Evolutionary conservation across 2,113 vertebrate genomes (phyloP).

Genomic region (Chrysochloris asiatica): DNA sequence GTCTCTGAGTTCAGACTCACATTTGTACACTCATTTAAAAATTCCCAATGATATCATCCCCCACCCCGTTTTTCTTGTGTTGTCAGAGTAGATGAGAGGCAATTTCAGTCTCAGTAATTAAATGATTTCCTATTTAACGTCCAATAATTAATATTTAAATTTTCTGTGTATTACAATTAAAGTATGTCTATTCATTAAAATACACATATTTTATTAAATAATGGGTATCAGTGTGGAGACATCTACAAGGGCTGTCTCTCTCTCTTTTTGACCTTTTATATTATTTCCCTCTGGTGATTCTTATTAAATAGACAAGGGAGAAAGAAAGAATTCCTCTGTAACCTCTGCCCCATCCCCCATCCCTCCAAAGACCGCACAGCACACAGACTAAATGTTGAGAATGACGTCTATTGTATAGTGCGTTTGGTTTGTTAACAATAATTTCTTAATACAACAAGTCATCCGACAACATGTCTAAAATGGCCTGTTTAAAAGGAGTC

Average conservation of each 20-base stretch:
- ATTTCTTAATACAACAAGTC: conserved; percentile 31
- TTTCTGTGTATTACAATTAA: neutral
- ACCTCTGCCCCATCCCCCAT: neutral
- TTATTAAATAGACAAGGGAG: conserved; percentile 10
- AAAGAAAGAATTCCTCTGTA: neutral
- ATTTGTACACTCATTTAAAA: neutral
- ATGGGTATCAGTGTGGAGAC: neutral
- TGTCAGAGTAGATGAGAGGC: neutral
- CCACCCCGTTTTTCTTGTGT: neutral
- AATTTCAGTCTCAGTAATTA: neutral
- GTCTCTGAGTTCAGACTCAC: neutral
- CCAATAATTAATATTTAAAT: neutral
- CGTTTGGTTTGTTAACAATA: conserved; percentile 21
- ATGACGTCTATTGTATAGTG: neutral
- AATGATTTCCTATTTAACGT: conserved; percentile 26
- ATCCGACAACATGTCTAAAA: neutral
- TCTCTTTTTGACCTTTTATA: conserved; percentile 5
- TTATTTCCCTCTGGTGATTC: neutral
- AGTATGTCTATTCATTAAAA: neutral
- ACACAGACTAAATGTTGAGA: neutral
- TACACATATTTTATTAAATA: neutral
- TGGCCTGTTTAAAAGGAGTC: conserved; percentile 4
- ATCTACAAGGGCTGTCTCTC: neutral
- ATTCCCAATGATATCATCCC: neutral
- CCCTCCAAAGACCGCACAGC: neutral